Conservation (phyloP, 2,888 invertebrate species). For the Phytoseiulus persimilis region DNA sequence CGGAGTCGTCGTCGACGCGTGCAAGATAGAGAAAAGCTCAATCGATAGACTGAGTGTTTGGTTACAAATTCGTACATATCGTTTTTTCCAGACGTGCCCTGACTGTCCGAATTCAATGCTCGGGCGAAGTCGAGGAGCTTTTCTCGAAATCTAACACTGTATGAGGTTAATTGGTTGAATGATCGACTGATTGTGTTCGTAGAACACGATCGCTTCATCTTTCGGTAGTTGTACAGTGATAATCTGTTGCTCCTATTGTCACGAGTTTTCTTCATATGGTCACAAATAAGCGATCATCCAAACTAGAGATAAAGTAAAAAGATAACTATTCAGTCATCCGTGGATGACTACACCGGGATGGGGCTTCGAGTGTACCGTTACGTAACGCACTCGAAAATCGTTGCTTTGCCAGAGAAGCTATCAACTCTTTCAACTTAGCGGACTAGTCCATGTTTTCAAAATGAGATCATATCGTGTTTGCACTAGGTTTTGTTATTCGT, state of each 20-base stretch:
- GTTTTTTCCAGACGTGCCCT: not conserved
- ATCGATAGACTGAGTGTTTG: not conserved
- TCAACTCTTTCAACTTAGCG: conserved; percentile 7
- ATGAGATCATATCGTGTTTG: conserved; percentile 37
- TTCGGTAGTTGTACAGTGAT: not conserved
- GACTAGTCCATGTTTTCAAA: conserved; percentile 32
- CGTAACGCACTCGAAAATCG: not conserved
- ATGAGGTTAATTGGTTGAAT: not conserved
- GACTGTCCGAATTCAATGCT: not conserved
- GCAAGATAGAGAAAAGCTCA: not conserved
- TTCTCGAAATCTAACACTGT: not conserved
- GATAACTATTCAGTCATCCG: not conserved
- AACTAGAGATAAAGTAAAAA: not conserved
- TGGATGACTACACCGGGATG: not conserved
- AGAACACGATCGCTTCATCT: not conserved
- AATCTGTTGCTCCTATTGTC: not conserved
- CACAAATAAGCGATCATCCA: not conserved
- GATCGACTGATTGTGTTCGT: not conserved
- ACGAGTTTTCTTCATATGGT: not conserved
- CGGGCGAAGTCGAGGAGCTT: not conserved
- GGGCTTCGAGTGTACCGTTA: not conserved
- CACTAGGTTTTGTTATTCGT: conserved; percentile 21
- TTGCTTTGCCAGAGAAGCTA: not conserved
- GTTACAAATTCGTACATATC: not conserved
- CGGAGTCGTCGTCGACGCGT: not conserved